Evolutionary conservation across 1,140 invertebrate genomes (phyloP).

Genomic region (Hyphantria cunea): DNA sequence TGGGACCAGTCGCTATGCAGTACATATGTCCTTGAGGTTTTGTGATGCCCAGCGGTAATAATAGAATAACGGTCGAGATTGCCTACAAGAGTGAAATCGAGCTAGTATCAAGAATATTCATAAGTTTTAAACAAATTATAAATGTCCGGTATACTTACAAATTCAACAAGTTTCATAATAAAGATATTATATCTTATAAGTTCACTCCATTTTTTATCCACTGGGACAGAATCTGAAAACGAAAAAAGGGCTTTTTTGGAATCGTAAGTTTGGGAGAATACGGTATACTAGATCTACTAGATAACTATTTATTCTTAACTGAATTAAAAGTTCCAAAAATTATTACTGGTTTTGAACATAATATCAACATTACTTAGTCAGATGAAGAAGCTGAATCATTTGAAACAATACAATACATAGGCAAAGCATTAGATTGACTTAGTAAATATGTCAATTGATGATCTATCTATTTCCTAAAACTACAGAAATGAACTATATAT

Average conservation of each 20-base stretch:
- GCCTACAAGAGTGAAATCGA: conserved; percentile 57
- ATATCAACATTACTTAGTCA: no score
- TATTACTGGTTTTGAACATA: no score
- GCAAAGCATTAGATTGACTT: no score
- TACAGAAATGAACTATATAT: no score
- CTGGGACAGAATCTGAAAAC: conserved; percentile 66
- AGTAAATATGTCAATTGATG: no score
- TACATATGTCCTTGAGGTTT: conserved; percentile 73
- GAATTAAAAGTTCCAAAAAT: no score
- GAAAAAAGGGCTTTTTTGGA: not conserved
- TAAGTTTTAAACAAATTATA: conserved; percentile 2
- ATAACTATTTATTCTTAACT: no score
- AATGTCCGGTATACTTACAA: conserved; percentile 60
- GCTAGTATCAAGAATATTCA: conserved; percentile 29
- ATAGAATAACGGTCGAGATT: conserved; percentile 57
- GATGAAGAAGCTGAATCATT: no score
- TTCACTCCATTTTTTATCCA: conserved; percentile 74
- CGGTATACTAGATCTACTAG: no score
- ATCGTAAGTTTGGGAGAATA: no score
- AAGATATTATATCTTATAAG: conserved; percentile 75
- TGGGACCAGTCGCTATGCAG: conserved; percentile 72
- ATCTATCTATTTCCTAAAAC: no score
- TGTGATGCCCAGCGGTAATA: conserved; percentile 56
- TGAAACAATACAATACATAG: no score
- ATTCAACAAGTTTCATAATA: conserved; percentile 76